Evolutionary conservation across 2,113 vertebrate genomes (phyloP).

Genomic region (Etia nguti): DNA sequence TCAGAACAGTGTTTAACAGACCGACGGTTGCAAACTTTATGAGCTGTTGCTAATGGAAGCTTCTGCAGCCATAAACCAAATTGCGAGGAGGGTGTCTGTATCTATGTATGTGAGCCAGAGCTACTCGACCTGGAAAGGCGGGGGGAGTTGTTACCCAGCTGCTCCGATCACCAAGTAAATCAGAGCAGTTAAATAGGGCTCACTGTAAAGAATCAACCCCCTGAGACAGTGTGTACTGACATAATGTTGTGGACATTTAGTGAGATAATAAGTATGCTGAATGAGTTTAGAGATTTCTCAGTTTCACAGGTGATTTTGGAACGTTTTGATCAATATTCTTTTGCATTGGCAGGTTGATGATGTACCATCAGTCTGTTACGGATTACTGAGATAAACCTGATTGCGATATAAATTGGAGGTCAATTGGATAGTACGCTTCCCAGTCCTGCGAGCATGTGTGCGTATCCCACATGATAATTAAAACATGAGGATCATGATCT

Average conservation of each 20-base stretch:
- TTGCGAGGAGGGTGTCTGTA: background rate
- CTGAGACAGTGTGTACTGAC: background rate
- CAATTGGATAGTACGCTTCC: background rate
- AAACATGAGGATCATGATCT: background rate
- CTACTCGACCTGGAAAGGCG: background rate
- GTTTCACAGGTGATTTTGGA: background rate
- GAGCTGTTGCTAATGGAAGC: conserved; percentile 64
- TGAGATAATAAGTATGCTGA: background rate
- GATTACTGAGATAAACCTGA: background rate
- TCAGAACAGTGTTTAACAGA: conserved; percentile 52
- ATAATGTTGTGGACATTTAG: conserved; percentile 26
- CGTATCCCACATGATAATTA: conserved; percentile 10
- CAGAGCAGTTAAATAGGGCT: conserved; percentile 44
- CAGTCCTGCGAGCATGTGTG: background rate
- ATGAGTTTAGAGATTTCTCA: background rate
- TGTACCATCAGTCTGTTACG: background rate
- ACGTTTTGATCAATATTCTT: background rate
- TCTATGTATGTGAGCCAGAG: background rate
- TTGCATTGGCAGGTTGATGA: background rate
- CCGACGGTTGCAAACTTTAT: conserved; percentile 49
- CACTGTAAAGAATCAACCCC: conserved; percentile 50
- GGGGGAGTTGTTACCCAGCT: conserved; percentile 30
- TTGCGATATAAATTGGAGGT: background rate
- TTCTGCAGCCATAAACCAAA: conserved; percentile 56
- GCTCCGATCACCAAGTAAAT: conserved; percentile 58